A percentile compares a stretch with the other conserved stretches of the same genome.
Evolutionary conservation across 1,140 invertebrate species (phyloP).

Genomic region (Drosophila erecta): DNA sequence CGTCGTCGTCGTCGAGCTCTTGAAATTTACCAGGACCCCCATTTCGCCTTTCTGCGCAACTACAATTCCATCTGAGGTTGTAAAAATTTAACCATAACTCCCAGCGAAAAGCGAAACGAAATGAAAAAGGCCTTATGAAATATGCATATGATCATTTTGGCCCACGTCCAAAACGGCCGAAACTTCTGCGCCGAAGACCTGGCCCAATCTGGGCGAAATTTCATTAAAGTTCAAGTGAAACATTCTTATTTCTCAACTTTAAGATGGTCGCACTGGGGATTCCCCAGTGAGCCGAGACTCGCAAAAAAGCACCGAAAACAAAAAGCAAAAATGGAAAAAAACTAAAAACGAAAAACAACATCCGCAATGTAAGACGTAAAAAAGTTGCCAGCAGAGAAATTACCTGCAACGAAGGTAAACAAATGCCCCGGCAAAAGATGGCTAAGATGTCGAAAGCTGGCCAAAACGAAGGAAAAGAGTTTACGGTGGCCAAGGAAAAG

Average conservation of each 20-base stretch:
- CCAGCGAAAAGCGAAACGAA: constrained; percentile 25
- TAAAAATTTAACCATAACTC: constrained; percentile 73
- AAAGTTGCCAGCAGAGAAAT: constrained; percentile 36
- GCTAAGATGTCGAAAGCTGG: not conserved
- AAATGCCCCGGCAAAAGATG: constrained; percentile 28
- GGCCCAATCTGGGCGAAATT: constrained; percentile 28
- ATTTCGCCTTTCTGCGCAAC: not conserved
- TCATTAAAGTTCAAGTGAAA: constrained; percentile 69
- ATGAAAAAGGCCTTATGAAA: constrained; percentile 76
- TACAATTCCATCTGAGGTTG: constrained; percentile 47
- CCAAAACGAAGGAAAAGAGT: constrained; percentile 19
- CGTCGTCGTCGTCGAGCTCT: not conserved
- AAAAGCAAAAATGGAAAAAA: not conserved
- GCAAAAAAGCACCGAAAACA: constrained; percentile 80
- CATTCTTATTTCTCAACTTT: constrained; percentile 43
- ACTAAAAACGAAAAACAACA: constrained; percentile 11
- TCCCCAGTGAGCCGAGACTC: constrained; percentile 6
- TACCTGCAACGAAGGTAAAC: constrained; percentile 51
- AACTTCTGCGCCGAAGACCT: not conserved
- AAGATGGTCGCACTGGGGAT: constrained; percentile 61
- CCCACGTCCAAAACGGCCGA: constrained; percentile 3
- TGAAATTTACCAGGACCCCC: not conserved
- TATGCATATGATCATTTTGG: constrained; percentile 80
- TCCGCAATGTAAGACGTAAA: constrained; percentile 16
- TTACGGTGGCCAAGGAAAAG: constrained; percentile 27